These are phyloP conservation scores for Acipenser ruthenus DNA, from an alignment of 2,797 vertebrate genomes.

Conservation along the genomic window DNA sequence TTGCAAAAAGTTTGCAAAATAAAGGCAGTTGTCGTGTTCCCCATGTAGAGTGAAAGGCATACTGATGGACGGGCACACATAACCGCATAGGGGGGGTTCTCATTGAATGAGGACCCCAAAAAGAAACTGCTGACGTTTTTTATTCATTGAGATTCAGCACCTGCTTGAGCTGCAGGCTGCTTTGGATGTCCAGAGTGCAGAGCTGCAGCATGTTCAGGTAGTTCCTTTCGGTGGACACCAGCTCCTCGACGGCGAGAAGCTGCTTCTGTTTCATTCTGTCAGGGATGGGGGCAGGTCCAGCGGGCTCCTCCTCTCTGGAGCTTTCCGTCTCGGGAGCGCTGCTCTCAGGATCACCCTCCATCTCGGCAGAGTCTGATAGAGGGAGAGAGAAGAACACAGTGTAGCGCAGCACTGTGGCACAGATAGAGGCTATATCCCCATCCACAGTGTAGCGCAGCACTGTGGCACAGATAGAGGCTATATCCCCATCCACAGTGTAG, in stretches of 20 bases:
- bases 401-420: too few species aligned
- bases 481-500: constrained; percentile 12
- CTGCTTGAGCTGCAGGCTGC: constrained; percentile 64
- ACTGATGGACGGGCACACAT: too few species aligned
- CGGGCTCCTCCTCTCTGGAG: not conserved
- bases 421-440: constrained; percentile 21
- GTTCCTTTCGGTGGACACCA: constrained; percentile 75
- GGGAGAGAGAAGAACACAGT: constrained; percentile 3
- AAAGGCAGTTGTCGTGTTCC: too few species aligned
- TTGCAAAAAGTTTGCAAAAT: too few species aligned
- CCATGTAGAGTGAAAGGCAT: too few species aligned
- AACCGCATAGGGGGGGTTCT: not conserved
- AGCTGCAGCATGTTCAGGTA: constrained; percentile 72
- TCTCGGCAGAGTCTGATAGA: constrained; percentile 21
- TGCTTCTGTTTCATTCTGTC: constrained; percentile 61
- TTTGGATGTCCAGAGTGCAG: constrained; percentile 62
- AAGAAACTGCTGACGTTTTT: not conserved
- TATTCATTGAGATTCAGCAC: constrained; percentile 39
- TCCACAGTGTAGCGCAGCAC: constrained; percentile 20
- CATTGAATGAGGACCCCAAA: not conserved
- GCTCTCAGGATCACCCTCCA: not conserved
- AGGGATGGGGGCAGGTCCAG: constrained; percentile 35
- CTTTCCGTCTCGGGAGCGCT: constrained; percentile 26
- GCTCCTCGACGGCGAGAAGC: constrained; percentile 65
- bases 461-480: not conserved